Evolutionary conservation across 2,888 invertebrate genomes (phyloP), one percentile per base, ranked within the genome.

Genomic region (Pristionchus maxplancki): DNA sequence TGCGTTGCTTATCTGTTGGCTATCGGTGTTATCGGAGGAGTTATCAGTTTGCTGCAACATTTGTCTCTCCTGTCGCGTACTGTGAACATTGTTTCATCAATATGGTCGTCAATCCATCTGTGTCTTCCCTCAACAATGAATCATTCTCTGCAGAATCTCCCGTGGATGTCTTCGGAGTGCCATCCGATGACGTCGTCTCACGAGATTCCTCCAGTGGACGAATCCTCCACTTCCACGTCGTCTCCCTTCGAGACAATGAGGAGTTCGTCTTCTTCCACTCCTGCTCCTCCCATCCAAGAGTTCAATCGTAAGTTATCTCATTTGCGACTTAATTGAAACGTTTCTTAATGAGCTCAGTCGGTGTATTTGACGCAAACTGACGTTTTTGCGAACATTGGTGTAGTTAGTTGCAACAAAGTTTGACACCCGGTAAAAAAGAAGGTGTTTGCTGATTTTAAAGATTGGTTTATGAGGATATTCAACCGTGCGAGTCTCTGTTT

Each of bases 111-210:
- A 15, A 62, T 1, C 28, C n/a, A 20, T 9, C 62, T 28, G 50
- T 20, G 15, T 11, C 20, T 20, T 20, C 11, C 62, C 62, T 28
- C 6, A 20, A 2, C 64, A 31, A 1, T 31, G 31, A 67, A 67
- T 67, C 34, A 37, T 24, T 13, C 40, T 37, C 24, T 67, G 31
- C 31, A 67, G 67, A 13, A 31, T 67, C 67, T 67, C 67, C 20
- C 15, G 37, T 78, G 78, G 78, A 78, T 78, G 78, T 78, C 78
- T 48, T 28, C 28, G 44, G 40, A 40, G 44, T 78, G 40, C 28
- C 78, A 44, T 78, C 78, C 78, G 44, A 78, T 78, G 78, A 48
- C 78, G 40, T 78, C 78, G 28, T 78, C 78, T 28, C 44, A 34
- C 71, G 34, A 34, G 34, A 17, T 78, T 78, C 78, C 44, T 13